phyloP scores from a whole-genome alignment of 1,140 invertebrate genomes.

The Theocolax elegans region DNA sequence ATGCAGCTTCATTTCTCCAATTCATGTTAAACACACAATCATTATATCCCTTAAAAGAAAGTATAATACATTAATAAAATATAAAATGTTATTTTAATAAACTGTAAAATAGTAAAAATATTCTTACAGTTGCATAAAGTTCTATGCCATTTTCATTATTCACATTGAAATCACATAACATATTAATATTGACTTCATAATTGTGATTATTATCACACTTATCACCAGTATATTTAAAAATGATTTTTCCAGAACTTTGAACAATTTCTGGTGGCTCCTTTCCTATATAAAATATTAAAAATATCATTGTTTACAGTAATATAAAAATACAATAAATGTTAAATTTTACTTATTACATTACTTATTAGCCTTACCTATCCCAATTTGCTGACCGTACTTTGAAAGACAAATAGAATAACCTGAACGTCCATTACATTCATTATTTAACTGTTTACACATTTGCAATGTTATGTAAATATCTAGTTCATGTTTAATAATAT shows the following conservation, averaged over 20 bases:
- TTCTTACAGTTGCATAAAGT: conserved; percentile 49
- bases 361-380: conserved; percentile 60
- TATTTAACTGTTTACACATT: conserved; percentile 52
- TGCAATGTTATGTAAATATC: conserved; percentile 46
- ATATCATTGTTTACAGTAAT: conserved; percentile 13
- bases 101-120: conserved; percentile 27
- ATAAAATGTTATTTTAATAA: conserved; percentile 15
- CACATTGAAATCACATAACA: conserved; percentile 55
- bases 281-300: conserved; percentile 44
- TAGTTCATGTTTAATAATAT: conserved; percentile 42
- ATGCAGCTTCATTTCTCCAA: conserved; percentile 51
- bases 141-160: conserved; percentile 37
- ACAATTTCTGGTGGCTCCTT: conserved; percentile 49
- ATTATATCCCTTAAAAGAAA: conserved; percentile 43
- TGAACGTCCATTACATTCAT: conserved; percentile 49
- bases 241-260: conserved; percentile 42
- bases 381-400: conserved; percentile 48
- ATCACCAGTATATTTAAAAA: conserved; percentile 55
- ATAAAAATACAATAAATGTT: conserved; percentile 22
- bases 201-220: conserved; percentile 43
- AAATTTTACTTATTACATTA: no score
- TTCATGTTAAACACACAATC: conserved; percentile 49
- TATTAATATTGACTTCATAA: conserved; percentile 52
- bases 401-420: conserved; percentile 54
- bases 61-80: conserved; percentile 23